Evolutionary conservation across 2,888 invertebrate species (phyloP).

Genomic region (Chesias legatella): DNA sequence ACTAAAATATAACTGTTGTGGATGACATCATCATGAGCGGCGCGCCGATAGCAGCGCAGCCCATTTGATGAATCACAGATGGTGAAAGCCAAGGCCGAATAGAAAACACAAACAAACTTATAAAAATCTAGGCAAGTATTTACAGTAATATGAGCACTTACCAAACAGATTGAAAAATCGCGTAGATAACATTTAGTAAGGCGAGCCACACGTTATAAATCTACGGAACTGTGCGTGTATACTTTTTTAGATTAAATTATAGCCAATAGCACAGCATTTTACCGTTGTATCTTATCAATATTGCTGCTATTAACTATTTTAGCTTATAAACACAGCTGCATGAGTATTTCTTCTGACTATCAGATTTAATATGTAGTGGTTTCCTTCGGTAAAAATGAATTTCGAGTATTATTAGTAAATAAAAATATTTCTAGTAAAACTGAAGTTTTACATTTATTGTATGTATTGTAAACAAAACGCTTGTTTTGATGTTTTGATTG

Average conservation of each 20-base stretch:
- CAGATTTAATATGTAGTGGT: no score
- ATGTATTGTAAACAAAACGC: no score
- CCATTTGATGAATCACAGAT: slow-evolving; percentile 10
- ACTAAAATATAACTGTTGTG: slow-evolving; percentile 1
- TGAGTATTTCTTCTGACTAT: no score
- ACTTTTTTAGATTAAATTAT: slow-evolving; percentile 1
- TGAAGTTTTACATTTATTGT: no score
- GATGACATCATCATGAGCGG: slow-evolving; percentile 23
- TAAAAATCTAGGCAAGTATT: background rate
- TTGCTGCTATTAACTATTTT: no score
- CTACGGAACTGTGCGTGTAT: background rate
- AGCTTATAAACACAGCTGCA: no score
- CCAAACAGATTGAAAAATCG: slow-evolving; percentile 9
- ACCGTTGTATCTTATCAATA: background rate
- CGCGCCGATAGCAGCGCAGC: background rate
- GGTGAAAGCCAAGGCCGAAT: slow-evolving; percentile 3
- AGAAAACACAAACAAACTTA: background rate
- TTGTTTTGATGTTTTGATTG: no score
- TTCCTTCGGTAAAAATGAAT: no score
- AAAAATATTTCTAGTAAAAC: no score
- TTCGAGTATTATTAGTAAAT: no score
- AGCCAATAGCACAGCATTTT: slow-evolving; percentile 5
- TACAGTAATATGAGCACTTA: slow-evolving; percentile 4
- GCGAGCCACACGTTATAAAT: slow-evolving; percentile 1
- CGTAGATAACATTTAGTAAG: slow-evolving; percentile 13